Evolutionary conservation across 1,140 invertebrate genomes (phyloP), one percentile per base, ranked within the genome.

Genomic region (Tetramorium alpestre): DNA sequence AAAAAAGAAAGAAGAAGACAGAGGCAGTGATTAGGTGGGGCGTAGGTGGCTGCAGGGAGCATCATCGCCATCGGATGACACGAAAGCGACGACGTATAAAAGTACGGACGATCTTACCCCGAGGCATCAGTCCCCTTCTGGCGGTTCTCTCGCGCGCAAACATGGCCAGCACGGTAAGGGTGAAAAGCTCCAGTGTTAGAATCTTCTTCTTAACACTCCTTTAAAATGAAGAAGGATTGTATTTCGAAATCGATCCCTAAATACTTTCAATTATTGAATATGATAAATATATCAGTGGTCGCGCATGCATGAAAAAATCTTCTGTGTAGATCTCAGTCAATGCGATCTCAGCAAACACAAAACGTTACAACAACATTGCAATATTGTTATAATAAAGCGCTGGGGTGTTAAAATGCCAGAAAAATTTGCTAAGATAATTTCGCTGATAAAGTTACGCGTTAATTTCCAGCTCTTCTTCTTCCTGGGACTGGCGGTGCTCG

Each of bases 131-230:
- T 95, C 91, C 89, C 93, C 91, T 90, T 93, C 85, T 90, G 85
- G 82, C 90, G 91, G 93, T 93, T 91, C 87, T 92, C 90, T 88
- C 33, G 54, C 85, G 87, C 89, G 92, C 84, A 92, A 94, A 94
- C 94, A 95, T 95, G 95, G 89, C 86, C 93, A 91, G 85, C 90
- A 93, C 94, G 94, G 95, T 95, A 94, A 90, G 90, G 41, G 28
- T 76, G 89, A 49, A 18, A 62, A 10, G 10, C 11, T 65, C 18
- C 8, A 47, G 7, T n/a, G 6, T 54, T 72, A 33, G n/a, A 28
- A 80, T 67, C 54, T 44, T 18, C 10, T 44, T 33, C 28, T 16
- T 25, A 18, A 44, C n/a, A 16, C 7, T 64, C 33, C 69, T 16
- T 16, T 7, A 7, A 28, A 18, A 2, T 33, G 28, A 33, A 2